A percentile compares a stretch with the other conserved stretches of the same genome.
phyloP scores from a whole-genome alignment of 2,888 invertebrate species.

The Synanthedon vespiformis region DNA sequence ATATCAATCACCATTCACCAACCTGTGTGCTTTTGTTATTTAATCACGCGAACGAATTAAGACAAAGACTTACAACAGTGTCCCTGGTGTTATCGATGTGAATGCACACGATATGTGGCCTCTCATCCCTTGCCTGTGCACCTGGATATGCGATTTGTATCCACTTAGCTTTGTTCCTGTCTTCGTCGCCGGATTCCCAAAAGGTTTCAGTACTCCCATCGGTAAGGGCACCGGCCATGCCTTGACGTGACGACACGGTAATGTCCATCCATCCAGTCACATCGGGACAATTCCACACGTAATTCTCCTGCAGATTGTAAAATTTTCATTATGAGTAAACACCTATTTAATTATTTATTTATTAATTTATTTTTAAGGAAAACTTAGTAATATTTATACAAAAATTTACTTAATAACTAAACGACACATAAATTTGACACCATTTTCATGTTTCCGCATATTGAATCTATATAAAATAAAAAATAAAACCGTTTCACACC shows the following conservation, averaged over 20 bases:
- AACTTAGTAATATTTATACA: too few species aligned
- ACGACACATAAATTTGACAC: too few species aligned
- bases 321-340: background rate
- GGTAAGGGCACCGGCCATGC: constrained; percentile 91
- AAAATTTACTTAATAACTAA: too few species aligned
- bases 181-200: constrained; percentile 99
- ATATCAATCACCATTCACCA: background rate
- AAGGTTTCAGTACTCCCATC: constrained; percentile 98
- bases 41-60: background rate
- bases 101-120: constrained; percentile 82
- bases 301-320: constrained; percentile 40
- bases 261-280: constrained; percentile 82
- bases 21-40: too few species aligned
- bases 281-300: constrained; percentile 78
- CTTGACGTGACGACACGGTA: constrained; percentile 92
- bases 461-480: too few species aligned
- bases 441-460: too few species aligned
- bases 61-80: constrained; percentile 73
- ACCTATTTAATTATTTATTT: too few species aligned
- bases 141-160: constrained; percentile 70
- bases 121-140: constrained; percentile 50
- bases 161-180: constrained; percentile 91
- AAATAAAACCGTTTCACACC: too few species aligned
- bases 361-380: too few species aligned
- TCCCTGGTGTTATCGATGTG: constrained; percentile 96